These are phyloP conservation scores for Stichodactyla helianthus DNA, from an alignment of 64 coral and sea anemone species.

Conservation along the genomic window DNA sequence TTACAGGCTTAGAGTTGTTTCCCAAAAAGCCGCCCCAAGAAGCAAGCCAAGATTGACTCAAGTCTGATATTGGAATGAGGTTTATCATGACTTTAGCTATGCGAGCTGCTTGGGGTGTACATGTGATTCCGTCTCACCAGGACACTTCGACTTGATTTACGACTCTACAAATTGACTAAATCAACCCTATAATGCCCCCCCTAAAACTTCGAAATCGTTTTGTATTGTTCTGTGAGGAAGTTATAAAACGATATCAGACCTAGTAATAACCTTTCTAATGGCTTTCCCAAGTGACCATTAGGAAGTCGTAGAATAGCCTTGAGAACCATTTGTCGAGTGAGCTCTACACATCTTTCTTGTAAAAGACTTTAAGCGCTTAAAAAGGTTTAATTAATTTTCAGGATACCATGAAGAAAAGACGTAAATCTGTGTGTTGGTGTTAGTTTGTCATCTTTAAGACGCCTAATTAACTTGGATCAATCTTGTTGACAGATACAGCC, in stretches of 20 bases:
- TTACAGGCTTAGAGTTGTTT: no score
- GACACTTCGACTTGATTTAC: not conserved
- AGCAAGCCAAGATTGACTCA: not conserved
- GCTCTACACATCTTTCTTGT: not conserved
- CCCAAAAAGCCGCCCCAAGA: no score
- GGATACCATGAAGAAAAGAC: constrained; percentile 26
- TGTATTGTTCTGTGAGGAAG: not conserved
- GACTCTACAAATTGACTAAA: not conserved
- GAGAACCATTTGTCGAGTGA: not conserved
- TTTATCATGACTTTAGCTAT: not conserved
- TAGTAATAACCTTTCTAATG: not conserved
- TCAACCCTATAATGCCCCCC: not conserved
- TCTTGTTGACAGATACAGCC: constrained; percentile 24
- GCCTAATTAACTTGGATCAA: constrained; percentile 60
- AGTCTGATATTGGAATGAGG: not conserved
- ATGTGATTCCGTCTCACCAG: not conserved
- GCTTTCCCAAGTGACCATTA: not conserved
- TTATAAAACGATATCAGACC: not conserved
- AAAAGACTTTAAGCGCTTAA: constrained; percentile 43
- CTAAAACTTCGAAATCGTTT: not conserved
- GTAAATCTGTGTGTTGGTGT: constrained; percentile 44
- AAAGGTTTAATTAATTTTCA: constrained; percentile 63
- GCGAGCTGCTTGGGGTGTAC: not conserved
- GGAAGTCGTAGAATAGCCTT: not conserved
- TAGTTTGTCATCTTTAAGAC: constrained; percentile 39